phyloP scores from a whole-genome alignment of 2,113 vertebrate genomes.

The Burhinus bistriatus region DNA sequence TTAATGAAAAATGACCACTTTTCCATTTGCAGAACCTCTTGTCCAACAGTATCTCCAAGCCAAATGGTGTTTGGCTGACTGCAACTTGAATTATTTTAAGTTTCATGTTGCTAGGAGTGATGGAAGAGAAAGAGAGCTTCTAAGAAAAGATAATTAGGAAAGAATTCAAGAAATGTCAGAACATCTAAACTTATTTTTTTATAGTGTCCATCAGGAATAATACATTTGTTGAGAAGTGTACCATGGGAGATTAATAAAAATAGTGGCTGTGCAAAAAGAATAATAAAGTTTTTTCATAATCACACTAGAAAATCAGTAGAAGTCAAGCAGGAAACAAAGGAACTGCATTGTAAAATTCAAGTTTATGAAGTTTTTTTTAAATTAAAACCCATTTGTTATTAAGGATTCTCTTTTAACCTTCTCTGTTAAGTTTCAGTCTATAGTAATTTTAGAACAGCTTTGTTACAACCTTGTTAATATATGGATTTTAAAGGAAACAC shows the following conservation, averaged over 20 bases:
- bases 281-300: neutral
- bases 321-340: neutral
- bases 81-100: neutral
- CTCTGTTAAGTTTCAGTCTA: neutral
- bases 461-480: neutral
- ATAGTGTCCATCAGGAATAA: neutral
- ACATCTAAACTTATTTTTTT: neutral
- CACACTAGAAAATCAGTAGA: neutral
- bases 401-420: neutral
- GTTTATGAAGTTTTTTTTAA: neutral
- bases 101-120: neutral
- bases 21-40: neutral
- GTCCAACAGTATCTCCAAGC: neutral
- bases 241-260: neutral
- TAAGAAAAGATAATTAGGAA: neutral
- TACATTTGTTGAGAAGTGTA: neutral
- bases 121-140: neutral
- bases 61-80: neutral
- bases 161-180: neutral
- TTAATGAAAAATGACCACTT: neutral
- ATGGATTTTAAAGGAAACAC: constrained; percentile 18
- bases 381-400: neutral
- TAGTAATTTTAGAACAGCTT: constrained; percentile 7
- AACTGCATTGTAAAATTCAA: neutral
- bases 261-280: neutral